Evolutionary conservation across 1,140 invertebrate species (phyloP), one percentile per base, ranked within the genome.

Genomic region (Bombus waltoni): DNA sequence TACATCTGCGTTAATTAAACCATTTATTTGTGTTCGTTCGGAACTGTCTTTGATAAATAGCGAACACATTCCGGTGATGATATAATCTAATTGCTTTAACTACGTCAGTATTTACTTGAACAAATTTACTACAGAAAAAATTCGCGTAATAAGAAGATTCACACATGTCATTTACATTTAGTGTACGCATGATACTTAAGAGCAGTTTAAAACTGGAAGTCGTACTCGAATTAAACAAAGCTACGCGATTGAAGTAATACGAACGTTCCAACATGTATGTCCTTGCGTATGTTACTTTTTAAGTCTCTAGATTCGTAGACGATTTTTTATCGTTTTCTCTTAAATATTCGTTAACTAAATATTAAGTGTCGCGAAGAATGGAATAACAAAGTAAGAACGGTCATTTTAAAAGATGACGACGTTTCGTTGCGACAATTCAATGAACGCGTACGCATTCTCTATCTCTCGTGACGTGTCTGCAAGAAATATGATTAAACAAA

Each of bases 401-500:
- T 47, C 42, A 75, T 35, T 65, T 65, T 66, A n/a, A 70, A 72
- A n/a, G 25, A 18, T n/a, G 32, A 72, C 72, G 68, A 79, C 25
- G 40, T 3, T 11, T 3, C 22, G 28, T 40, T 62, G 28, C 28
- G 22, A 65, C 76, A 72, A 18, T 38, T 47, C 2, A 40, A 32
- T 73, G 25, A 42, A 68, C 71, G 76, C 25, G 47, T 78, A 79
- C 83, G 66, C 76, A 72, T 80, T 85, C 42, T 59, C 5, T 40
- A 62, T 25, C 47, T 44, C 6, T 28, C 13, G 47, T 22, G 44
- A 25, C 4, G n/a, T 72, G 44, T 25, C 32, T 62, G 40, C 40
- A 35, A 40, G 32, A 38, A 84, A 62, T 79, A 84, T 79, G 75
- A 84, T 84, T 79, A 78, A 83, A 79, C 40, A 47, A 22, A 84